Percentiles rank a stretch among this genome's conserved stretches.
Conservation (phyloP, 2,888 invertebrate species). For the Amorpha juglandis region DNA sequence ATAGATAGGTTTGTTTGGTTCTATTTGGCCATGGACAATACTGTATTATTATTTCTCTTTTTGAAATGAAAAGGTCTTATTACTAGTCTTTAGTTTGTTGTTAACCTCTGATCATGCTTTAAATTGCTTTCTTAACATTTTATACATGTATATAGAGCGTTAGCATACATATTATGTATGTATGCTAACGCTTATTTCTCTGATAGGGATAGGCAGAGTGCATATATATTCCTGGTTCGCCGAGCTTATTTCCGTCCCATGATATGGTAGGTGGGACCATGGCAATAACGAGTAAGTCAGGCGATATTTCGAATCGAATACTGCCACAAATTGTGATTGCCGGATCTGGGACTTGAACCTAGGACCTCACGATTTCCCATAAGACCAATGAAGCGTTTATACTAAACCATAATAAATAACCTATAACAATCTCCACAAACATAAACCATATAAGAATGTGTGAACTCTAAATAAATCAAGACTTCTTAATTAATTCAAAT, state of each 20-base stretch:
- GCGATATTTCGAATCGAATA: too few species aligned
- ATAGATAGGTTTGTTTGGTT: slow-evolving; percentile 7
- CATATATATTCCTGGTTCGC: too few species aligned
- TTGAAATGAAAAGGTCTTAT: neutral
- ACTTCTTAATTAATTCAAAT: neutral
- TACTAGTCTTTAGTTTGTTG: neutral
- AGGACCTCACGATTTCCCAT: too few species aligned
- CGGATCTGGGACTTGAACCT: too few species aligned
- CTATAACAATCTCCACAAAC: neutral
- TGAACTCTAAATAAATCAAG: neutral
- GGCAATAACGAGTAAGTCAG: too few species aligned
- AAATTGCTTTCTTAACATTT: neutral
- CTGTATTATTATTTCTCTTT: neutral
- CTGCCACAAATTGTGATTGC: too few species aligned
- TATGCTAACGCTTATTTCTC: too few species aligned
- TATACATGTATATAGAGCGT: too few species aligned
- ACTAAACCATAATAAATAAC: neutral
- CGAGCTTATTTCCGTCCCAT: too few species aligned
- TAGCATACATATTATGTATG: too few species aligned
- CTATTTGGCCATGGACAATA: neutral
- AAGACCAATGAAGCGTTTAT: neutral
- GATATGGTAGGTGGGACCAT: too few species aligned
- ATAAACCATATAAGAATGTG: neutral
- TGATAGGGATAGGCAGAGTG: too few species aligned
- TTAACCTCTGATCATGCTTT: neutral